Evolutionary conservation across 2,113 vertebrate genomes (phyloP), one percentile per base, ranked within the genome.

Genomic region (Pseudopodoces humilis): DNA sequence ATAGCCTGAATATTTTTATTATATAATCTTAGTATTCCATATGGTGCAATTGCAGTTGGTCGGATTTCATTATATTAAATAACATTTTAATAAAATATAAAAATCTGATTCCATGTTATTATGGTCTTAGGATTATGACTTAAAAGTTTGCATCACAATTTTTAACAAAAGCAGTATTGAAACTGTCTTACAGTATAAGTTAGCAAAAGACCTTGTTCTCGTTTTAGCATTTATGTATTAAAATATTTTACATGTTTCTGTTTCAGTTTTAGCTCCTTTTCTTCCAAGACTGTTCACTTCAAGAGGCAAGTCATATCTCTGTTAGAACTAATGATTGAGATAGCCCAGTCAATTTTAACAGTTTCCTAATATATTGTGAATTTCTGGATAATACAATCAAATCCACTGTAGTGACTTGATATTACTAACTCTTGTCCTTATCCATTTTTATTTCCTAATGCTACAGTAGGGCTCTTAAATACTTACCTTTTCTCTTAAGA

Each of bases 271-370:
- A 99, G 98, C 97, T 96, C 96, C 97, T 98, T 99, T 99, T 96
- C 98, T 98, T 97, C 98, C 98, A 58, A 98, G 98, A 96, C 97
- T 99, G 98, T 98, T 99, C 98, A 98, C 98, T 95, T 99, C 98
- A 97, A 99, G 98, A 99, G 98, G 99, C 99, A 99, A 99, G 98
- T 98, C 95, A 97, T 90, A 86, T 94, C 76, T 97, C 84, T 96
- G 44, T 97, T 91, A 94, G 90, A 97, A 96, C 92, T 97, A 97
- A 97, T 93, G 64, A 94, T 16, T 96, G 76, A 85, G 64, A 83
- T 96, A 94, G 83, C 53, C 78, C 79, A 82, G 49, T 92, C 39
- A 84, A 79, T 91, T 95, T 47, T 97, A 96, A 86, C 81, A 90
- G 81, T 90, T 94, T 83, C 75, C 95, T 97, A 96, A 95, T 95